Evolutionary conservation across 2,888 invertebrate species (phyloP), one percentile per base, ranked within the genome.

Genomic region (Apomyelois bistriatella): DNA sequence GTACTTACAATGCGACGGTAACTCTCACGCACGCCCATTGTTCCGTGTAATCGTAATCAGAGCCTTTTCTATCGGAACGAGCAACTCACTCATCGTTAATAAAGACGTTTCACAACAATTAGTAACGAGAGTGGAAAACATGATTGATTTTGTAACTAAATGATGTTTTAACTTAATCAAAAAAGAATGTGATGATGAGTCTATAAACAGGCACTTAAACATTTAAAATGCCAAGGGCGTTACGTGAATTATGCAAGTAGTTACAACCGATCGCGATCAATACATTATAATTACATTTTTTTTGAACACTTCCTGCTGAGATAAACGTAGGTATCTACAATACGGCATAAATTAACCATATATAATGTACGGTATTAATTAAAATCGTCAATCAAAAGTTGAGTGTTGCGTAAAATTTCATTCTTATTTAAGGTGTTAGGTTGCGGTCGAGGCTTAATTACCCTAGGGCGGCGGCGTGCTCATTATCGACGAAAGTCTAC

Each of bases 11-110:
- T 67, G 66, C 74, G 72, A 32, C 46, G 71, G 67, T 68, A 75
- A 79, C 79, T 87, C 87, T 85, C 87, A 85, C 82, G 81, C 81
- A 74, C 73, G 68, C 46, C 75, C 69, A 85, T 84, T 85, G 83
- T 85, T 69, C 75, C 73, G 71, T 77, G 78, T 78, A 81, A 82
- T 82, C 74, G 76, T 76, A 79, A 84, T 82, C 81, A 82, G 80
- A 79, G 76, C 74, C 70, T 79, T 82, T 80, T 82, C 80, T 82
- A 81, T 81, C 70, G 66, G 66, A 76, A 72, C 67, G 63, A 75
- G 70, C 70, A 67, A 72, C 66, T 73, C 13, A 38, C 6, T 32
- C 74, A 65, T 78, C 74, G 65, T 70, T 76, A 73, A 71, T 72
- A 72, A 70, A 70, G 68, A 69, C 68, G 70, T 81, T 81, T 80